Evolutionary conservation across 2,888 invertebrate species (phyloP).

Genomic region (Enoplolaimus lenunculus): DNA sequence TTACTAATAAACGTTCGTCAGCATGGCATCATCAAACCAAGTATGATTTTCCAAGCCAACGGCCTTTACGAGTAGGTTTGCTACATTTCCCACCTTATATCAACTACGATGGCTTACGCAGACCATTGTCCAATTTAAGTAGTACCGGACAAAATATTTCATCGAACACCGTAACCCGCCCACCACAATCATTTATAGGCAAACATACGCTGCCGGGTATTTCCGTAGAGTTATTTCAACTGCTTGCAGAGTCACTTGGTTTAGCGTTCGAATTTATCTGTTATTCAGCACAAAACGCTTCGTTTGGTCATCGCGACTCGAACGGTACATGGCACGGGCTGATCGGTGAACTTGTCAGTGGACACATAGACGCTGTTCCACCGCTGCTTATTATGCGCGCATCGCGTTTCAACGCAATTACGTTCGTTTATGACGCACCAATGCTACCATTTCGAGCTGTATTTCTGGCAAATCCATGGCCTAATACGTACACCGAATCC

Average conservation of each 20-base stretch:
- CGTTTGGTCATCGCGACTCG: neutral
- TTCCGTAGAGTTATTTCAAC: neutral
- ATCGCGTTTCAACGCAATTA: neutral
- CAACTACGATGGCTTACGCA: no score
- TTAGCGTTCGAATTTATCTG: neutral
- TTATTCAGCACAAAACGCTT: neutral
- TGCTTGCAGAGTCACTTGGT: neutral
- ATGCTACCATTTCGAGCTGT: neutral
- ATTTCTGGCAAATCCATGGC: neutral
- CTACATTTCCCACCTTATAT: no score
- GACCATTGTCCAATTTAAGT: no score
- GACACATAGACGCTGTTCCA: neutral
- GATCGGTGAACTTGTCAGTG: neutral
- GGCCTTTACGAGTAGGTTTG: no score
- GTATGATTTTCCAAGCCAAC: no score
- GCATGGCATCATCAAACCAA: no score
- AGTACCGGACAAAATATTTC: no score
- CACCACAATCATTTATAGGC: no score
- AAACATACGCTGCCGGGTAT: neutral
- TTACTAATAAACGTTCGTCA: no score
- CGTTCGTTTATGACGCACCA: neutral
- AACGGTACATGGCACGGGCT: neutral
- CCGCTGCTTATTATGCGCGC: neutral
- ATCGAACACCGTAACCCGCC: no score
- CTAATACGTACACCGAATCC: neutral